Base-by-base conservation (phyloP, 2,113 vertebrate genomes). In the Dascyllus trimaculatus region DNA sequence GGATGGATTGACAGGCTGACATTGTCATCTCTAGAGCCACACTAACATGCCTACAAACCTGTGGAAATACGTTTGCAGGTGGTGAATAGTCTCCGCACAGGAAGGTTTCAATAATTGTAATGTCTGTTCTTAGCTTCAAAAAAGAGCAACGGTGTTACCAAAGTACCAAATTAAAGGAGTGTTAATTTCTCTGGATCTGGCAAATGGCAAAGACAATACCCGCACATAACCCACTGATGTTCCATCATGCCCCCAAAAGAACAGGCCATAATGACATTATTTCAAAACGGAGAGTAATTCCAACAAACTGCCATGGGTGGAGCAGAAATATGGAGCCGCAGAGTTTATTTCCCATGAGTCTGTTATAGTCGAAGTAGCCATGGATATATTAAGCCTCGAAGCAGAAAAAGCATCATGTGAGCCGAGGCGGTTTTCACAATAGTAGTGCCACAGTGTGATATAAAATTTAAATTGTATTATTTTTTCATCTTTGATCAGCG, bases 301-400 rank as follows among this genome's bases (percentile, higher is more conserved):
- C 76, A 63, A 63, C 78, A 82, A 84, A 87, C 70, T 68, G 88
- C 87, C 84, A 88, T 56, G 54, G 84, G 84, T 84, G 85, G 81
- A 88, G 63, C 62, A 69, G 65, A 84, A 78, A 86, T 53, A 77
- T 86, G 54, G 83, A 87, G 70, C 64, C 11, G 49, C 88, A 17
- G 78, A 78, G 56, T 86, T 90, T 91, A 92, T 93, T 93, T 92
- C 91, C 89, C 90, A 69, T 24, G 91, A 86, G 90, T 84, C 75
- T 71, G 80, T 88, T 84, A 86, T 71, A 25, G 56, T 71, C 67
- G 77, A 86, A 89, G 85, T 72, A 88, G 79, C 83, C 69, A 71
- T 69, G 79, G 83, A 88, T 69, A 85, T 90, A 89, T 91, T 85
- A 82, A 53, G 80, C 74, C 88, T 89, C 13, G 63, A 63, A 84